Evolutionary conservation across 2,888 invertebrate genomes (phyloP), one percentile per base, ranked within the genome.

Genomic region (Megamerina dolium): DNA sequence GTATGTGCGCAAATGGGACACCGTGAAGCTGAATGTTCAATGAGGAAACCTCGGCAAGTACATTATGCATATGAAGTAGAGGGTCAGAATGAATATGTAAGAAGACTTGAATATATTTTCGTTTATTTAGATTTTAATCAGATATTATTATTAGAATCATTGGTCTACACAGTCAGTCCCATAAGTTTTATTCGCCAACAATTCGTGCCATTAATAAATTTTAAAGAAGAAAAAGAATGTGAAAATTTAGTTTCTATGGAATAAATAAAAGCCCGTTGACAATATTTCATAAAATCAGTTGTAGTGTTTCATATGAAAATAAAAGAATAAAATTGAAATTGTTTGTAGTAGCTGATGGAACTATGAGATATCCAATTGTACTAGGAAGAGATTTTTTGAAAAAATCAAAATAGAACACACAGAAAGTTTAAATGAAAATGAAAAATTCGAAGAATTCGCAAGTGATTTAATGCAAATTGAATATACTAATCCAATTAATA

Each of bases 361-460:
- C 46, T 26, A 52, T 49, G 46, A 12, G 32, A 33, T 45, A 48
- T 35, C 20, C 46, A 8, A 16, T 43, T n/a, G 35, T 50, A 14
- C 41, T 48, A 39, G 45, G 46, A 5, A 46, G 40, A 37, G 37
- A 46, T 35, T 46, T 48, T 46, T 31, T 45, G 21, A 40, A 37
- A 19, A 43, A 37, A 29, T 38, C 40, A 27, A 41, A 43, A 18
- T 32, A 45, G n/a, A 40, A 41, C 36, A 29, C 42, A n/a, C 17
- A 40, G 29, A 44, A 18, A 14, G 18, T 10, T 37, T 39, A 3
- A 21, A 31, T 27, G 17, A n/a, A 2, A 18, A 31, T n/a, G 19
- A 37, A 20, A 12, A 20, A 18, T 29, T 27, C 19, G 26, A 27
- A 9, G 4, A 43, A 12, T 23, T 23, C 10, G 23, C 6, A 37